A percentile compares a stretch with the other conserved stretches of the same genome.
phyloP scores from a whole-genome alignment of 2,888 invertebrate species.

The Eupithecia pulchellata region DNA sequence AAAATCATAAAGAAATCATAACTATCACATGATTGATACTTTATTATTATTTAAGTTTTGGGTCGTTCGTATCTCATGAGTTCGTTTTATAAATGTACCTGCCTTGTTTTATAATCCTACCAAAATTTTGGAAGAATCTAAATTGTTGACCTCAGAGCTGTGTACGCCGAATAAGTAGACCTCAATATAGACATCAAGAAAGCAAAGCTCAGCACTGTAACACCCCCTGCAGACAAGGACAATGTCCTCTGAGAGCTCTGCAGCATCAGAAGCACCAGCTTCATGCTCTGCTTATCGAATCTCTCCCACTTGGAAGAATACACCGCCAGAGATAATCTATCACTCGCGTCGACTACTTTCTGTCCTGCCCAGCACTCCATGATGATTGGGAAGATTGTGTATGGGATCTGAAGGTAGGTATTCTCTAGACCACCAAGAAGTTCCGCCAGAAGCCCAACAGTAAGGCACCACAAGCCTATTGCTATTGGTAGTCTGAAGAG shows the following conservation, averaged over 20 bases:
- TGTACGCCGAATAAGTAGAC: slow-evolving; percentile 48
- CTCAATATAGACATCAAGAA: neutral
- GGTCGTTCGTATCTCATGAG: no score
- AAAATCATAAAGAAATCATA: neutral
- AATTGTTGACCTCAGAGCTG: slow-evolving; percentile 49
- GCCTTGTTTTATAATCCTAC: neutral
- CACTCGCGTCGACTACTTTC: slow-evolving; percentile 55
- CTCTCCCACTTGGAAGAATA: slow-evolving; percentile 60
- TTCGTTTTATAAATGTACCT: neutral
- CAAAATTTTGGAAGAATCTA: neutral
- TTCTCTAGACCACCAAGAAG: slow-evolving; percentile 66
- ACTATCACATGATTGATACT: no score
- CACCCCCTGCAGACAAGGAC: slow-evolving; percentile 56
- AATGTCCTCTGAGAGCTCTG: slow-evolving; percentile 56
- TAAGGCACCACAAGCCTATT: slow-evolving; percentile 58
- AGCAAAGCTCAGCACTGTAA: slow-evolving; percentile 44
- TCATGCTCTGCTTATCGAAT: slow-evolving; percentile 54
- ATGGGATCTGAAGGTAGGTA: slow-evolving; percentile 62
- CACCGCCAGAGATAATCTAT: slow-evolving; percentile 51
- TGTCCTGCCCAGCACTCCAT: slow-evolving; percentile 60
- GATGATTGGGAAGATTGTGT: slow-evolving; percentile 58
- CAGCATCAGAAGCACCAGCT: slow-evolving; percentile 55
- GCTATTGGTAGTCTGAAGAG: slow-evolving; percentile 2
- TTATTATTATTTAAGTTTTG: no score
- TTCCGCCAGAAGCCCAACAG: slow-evolving; percentile 59